Base-by-base conservation (phyloP, 2,797 vertebrate species). In the Hephaestus fuliginosus region DNA sequence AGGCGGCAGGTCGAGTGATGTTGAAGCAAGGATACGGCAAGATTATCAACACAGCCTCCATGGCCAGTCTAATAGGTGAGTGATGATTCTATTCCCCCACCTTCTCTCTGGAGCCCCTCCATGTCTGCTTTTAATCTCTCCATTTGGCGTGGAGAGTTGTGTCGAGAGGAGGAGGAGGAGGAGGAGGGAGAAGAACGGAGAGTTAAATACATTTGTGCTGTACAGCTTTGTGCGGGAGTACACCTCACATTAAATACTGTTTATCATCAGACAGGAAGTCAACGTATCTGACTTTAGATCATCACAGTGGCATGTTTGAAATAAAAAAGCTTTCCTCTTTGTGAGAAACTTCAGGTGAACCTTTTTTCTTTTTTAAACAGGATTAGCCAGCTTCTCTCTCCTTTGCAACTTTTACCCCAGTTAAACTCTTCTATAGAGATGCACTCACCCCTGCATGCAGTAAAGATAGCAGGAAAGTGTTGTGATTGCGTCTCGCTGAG, bases 11-110 rank as follows among this genome's bases (percentile, higher is more conserved):
- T 95, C 94, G 94, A 93, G 95, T 97, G 96, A 97, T 97, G 97
- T 95, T 98, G 96, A 97, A 96, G 95, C 96, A 97, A 95, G 97
- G 97, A 95, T 97, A 97, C 73, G 95, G 97, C 91, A 97, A 98
- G 96, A 98, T 98, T 95, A 99, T 99, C 97, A 98, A 97, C 96
- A 97, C 95, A 78, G 97, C 97, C 93, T 97, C 97, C 95, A 97
- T 97, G 96, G 97, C 96, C 96, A 96, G 97, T 96, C 96, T 98
- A 96, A 97, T 97, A 96, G 97, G 97, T 97, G 95, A 98, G 97
- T 96, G 96, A 97, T 96, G 96, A 96, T 90, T 92, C 89, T 89
- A 82, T 92, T 86, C 78, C 76, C 76, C 75, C 82, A 60, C 83
- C 81, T 82, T 87, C 74, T 83, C 85, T 89, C 86, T 83, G 87